phyloP scores from a whole-genome alignment of 2,888 invertebrate species.

The Diadromus collaris region DNA sequence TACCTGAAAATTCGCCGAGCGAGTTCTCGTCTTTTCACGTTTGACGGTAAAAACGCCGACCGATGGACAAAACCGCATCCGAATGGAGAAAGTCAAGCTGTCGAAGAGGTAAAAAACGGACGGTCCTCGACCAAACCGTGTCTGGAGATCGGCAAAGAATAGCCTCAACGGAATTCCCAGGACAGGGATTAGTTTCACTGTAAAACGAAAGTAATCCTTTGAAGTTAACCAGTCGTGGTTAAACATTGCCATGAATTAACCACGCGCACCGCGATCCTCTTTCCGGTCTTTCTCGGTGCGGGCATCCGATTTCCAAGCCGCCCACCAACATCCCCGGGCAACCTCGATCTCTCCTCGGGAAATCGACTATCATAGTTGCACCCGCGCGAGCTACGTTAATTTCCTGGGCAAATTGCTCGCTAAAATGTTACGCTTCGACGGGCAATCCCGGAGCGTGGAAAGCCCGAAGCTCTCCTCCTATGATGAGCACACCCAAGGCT shows the following conservation, averaged over 20 bases:
- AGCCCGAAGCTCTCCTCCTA: conserved; percentile 1
- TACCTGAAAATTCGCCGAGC: conserved; percentile 41
- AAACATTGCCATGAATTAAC: conserved; percentile 28
- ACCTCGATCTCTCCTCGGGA: neutral
- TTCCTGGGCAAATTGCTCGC: conserved; percentile 30
- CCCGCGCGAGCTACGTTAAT: conserved; percentile 8
- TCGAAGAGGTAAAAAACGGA: neutral
- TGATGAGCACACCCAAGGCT: neutral
- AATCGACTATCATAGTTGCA: conserved; percentile 27
- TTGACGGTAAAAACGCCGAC: conserved; percentile 12
- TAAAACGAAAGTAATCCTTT: conserved; percentile 17
- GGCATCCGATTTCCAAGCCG: neutral
- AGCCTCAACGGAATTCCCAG: neutral
- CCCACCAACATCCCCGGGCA: neutral
- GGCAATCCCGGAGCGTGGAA: conserved; percentile 19
- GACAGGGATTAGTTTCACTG: conserved; percentile 26
- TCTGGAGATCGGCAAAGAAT: neutral
- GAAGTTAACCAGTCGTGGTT: conserved; percentile 18
- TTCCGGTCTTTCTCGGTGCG: neutral
- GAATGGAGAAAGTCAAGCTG: conserved; percentile 40
- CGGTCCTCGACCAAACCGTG: neutral
- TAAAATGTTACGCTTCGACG: conserved; percentile 34
- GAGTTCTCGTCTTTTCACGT: neutral
- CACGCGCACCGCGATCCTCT: conserved; percentile 3
- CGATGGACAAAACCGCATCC: conserved; percentile 7